Base-by-base conservation (phyloP, 2,797 vertebrate species). In the Microcaecilia unicolor region DNA sequence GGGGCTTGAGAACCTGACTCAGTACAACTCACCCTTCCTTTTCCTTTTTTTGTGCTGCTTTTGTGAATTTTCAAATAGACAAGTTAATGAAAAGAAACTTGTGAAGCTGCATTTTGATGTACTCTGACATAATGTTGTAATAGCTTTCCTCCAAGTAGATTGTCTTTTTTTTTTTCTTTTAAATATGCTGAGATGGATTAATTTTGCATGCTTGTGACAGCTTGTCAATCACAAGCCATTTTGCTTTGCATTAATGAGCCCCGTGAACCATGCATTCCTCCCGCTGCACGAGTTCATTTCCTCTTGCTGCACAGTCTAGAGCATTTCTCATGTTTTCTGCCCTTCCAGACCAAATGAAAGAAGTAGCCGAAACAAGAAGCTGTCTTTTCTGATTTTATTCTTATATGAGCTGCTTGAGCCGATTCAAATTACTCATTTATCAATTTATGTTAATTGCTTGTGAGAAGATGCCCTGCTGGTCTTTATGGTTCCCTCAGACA, bases 361-460 rank as follows among this genome's bases (percentile, higher is more conserved):
- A 61, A 52, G 55, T 63, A 71, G 64, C 55, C n/a, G 59, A 64
- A 76, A 73, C 58, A 64, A 72, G 72, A 66, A 68, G 46, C 41
- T 2, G 4, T 69, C 61, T 48, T 72, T 75, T 74, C 65, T 72
- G 64, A 70, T 83, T 84, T 81, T 81, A 79, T 83, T 81, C 77
- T 81, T 64, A 67, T 52, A 69, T 64, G 68, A 76, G 61, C 7
- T 61, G 67, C 61, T 72, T 70, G 55, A 81, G 74, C 51, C 1
- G 69, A 83, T 80, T 80, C 77, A 82, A 78, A 83, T 86, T 81
- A 83, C 75, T 83, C 83, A 84, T 85, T 86, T 86, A 86, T 85
- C 83, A 85, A 79, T 86, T 88, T 86, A 84, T 86, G 83, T 83
- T 86, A 88, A 88, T 88, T 86, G 81, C 81, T 85, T 83, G 80